Conservation (phyloP, 2,888 invertebrate species). For the Thysanoteuthis rhombus region DNA sequence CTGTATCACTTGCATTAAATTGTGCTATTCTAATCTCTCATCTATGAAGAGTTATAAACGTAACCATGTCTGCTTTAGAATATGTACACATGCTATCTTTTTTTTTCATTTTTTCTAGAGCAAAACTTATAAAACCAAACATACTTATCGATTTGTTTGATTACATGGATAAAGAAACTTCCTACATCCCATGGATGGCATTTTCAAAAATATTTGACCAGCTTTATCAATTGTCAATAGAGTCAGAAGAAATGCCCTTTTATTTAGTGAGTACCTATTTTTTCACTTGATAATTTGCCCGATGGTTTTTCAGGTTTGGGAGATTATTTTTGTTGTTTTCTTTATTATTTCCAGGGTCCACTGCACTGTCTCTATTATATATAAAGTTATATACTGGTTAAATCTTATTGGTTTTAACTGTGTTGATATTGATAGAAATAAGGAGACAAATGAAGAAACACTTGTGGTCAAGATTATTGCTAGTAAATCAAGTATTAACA, state of each 20-base stretch:
- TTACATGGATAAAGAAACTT: constrained; percentile 48
- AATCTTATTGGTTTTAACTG: too few species aligned
- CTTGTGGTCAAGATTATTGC: too few species aligned
- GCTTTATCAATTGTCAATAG: neutral
- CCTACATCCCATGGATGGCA: constrained; percentile 48
- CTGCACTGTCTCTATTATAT: too few species aligned
- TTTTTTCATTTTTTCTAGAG: constrained; percentile 41
- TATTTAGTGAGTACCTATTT: neutral
- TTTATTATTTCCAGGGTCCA: too few species aligned
- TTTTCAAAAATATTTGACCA: neutral
- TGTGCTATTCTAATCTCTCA: too few species aligned
- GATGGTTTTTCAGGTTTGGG: neutral
- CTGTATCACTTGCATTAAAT: too few species aligned
- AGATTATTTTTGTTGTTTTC: too few species aligned
- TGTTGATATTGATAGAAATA: too few species aligned
- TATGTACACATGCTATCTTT: too few species aligned
- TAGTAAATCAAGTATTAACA: too few species aligned
- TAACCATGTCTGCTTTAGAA: neutral
- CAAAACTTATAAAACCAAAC: constrained; percentile 43
- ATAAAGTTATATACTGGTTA: too few species aligned
- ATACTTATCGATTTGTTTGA: constrained; percentile 45
- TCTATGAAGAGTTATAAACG: neutral
- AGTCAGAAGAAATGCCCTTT: neutral
- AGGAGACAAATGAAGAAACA: too few species aligned
- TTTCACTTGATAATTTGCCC: neutral